A percentile compares a stretch with the other conserved stretches of the same genome.
Evolutionary conservation across 2,113 vertebrate genomes (phyloP).

Genomic region (Anarhynchus alexandrinus): DNA sequence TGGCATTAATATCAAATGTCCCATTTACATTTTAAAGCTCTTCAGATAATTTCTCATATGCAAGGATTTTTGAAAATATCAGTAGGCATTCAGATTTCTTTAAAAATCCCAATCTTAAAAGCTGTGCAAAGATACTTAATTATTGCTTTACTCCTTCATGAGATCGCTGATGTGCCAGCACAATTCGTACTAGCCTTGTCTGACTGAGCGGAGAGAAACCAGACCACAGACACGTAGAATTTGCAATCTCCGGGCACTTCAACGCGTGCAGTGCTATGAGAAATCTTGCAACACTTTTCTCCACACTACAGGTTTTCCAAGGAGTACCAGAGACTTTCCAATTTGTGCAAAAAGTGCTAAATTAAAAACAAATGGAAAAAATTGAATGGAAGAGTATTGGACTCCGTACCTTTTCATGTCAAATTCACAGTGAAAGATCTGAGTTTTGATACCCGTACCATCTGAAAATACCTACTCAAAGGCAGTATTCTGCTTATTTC

Average conservation of each 20-base stretch:
- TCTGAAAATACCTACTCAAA: neutral
- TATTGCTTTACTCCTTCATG: neutral
- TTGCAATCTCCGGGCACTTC: neutral
- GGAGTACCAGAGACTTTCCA: neutral
- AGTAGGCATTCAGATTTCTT: neutral
- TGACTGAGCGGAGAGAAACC: neutral
- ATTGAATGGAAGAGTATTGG: neutral
- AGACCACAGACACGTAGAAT: neutral
- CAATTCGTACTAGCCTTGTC: neutral
- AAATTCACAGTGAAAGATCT: neutral
- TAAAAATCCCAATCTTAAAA: neutral
- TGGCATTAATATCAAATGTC: neutral
- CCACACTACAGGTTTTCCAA: neutral
- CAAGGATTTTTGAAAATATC: neutral
- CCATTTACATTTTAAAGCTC: neutral
- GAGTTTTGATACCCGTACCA: neutral
- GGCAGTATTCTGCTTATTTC: neutral
- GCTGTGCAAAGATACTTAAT: neutral
- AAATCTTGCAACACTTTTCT: neutral
- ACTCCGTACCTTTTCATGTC: neutral
- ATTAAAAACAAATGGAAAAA: neutral
- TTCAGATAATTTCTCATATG: neutral
- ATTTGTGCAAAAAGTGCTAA: neutral
- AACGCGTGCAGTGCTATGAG: fast-evolving
- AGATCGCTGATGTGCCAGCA: neutral